Conservation (phyloP, 2,797 vertebrate genomes). For the Cryptoblepharus egeriae region DNA sequence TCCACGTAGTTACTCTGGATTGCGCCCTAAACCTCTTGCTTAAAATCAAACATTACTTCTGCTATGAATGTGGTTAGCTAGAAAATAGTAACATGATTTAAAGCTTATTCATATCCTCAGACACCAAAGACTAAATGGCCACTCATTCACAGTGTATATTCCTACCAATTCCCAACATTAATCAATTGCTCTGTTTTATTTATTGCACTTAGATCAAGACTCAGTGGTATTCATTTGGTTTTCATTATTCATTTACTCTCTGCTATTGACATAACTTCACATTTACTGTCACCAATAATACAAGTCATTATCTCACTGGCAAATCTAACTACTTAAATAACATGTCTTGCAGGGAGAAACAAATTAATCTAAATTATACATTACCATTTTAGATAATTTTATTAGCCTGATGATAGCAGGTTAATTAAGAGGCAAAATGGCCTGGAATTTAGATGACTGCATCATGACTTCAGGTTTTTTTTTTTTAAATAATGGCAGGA, state of each 20-base stretch:
- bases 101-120: background rate
- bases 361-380: conserved; percentile 36
- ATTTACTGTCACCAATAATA: conserved; percentile 14
- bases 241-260: background rate
- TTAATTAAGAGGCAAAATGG: conserved; percentile 19
- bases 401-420: conserved; percentile 25
- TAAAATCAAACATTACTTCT: background rate
- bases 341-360: conserved; percentile 28
- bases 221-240: background rate
- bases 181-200: background rate
- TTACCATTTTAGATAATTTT: conserved; percentile 43
- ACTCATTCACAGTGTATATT: background rate
- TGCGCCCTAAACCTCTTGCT: too few species aligned
- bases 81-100: background rate
- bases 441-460: conserved; percentile 26
- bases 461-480: background rate
- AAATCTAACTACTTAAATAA: conserved; percentile 36
- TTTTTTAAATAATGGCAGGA: background rate
- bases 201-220: conserved; percentile 1
- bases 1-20: too few species aligned
- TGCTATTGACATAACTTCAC: conserved; percentile 20
- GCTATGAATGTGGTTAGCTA: background rate
- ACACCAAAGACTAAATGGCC: too few species aligned
- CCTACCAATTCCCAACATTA: background rate
- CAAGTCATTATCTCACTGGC: conserved; percentile 3